Evolutionary conservation across 1,140 invertebrate species (phyloP), one percentile per base, ranked within the genome.

Genomic region (Drosophila pseudoananassae): DNA sequence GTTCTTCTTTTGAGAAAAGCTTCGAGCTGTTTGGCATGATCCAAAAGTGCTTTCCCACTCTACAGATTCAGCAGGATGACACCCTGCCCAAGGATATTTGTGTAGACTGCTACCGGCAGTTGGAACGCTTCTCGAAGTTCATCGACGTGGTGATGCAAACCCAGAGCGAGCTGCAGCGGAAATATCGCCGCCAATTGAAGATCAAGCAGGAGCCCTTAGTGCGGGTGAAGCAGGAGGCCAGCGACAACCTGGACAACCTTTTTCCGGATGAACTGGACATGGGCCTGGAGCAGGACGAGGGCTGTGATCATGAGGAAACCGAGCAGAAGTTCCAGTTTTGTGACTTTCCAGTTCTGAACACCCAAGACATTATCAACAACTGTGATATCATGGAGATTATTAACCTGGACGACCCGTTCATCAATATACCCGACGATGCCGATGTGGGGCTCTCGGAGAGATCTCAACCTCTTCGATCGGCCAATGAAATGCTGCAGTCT

Each of bases 321-420:
- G 90, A 91, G 23, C 90, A 91, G 38, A 91, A 91, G 61, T 91
- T 80, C 31, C 75, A 78, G 29, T 91, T 91, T 58, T 91, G 79
- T 43, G 79, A 91, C 69, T 91, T 91, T 64, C 88, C 90, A 46
- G 76, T 90, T 69, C 45, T 91, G 1, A 91, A 91, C 46, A 60
- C 90, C 0, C 85, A 91, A 46, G 90, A 91, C 47, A 91, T 91
- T 2, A 91, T 91, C 2, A 91, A 91, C 43, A 91, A 91, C 45
- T 91, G 90, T 77, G 90, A 91, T 65, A 91, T 91, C 15, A 91
- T 91, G 90, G 90, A 91, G 65, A 91, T 91, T 14, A 91, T 91
- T 6, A 91, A 91, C 54, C 55, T 91, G 8, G 90, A 91, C 25
- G 90, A 91, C 78, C 84, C 89, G 1, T 91, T 91, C 10, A 91